Evolutionary conservation across 2,797 vertebrate species (phyloP), one percentile per base, ranked within the genome.

Genomic region (Momotus momota): DNA sequence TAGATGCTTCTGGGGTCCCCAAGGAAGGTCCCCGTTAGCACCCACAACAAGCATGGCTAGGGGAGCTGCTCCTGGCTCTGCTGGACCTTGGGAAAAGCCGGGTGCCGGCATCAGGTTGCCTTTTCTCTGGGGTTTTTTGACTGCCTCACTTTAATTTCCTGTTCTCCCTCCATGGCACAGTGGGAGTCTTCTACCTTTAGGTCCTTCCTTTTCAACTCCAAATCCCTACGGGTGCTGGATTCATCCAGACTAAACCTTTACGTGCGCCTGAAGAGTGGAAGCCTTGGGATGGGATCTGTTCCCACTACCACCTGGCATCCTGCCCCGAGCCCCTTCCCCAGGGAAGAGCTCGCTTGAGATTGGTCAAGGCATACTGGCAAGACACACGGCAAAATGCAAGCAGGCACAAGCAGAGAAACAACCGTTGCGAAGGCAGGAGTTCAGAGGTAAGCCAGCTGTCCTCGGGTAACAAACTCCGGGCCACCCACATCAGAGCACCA

Each of bases 401-500:
- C 96, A 96, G 88, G 95, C 55, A 94, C 96, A 96, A 85, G 93
- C 83, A 67, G 83, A 23, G 91, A 85, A 95, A 45, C 26, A 94
- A 82, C 88, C 48, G 88, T 90, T 95, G 94, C 71, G 93, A 75
- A 95, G 93, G 93, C 90, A 96, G 96, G 88, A 96, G 95, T 90
- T 96, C 90, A 96, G 95, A 96, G 94, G 90, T 90, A 94, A 90
- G 95, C 82, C 88, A 54, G 96, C 90, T 94, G 87, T 96, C 95
- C 96, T 96, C 96, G 1, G 96, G 96, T 96, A 97, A 97, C 91
- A 95, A 96, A 97, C 94, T 96, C 90, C 1, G 15, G 96, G 96
- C 95, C 95, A 95, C 96, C 94, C 95, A 96, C 96, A 96, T 94
- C 94, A 96, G 95, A 95, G 96, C 93, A 35, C 60, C 94, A 93